Base-by-base conservation (phyloP, 2,888 invertebrate genomes). In the Andrena hattorfiana region DNA sequence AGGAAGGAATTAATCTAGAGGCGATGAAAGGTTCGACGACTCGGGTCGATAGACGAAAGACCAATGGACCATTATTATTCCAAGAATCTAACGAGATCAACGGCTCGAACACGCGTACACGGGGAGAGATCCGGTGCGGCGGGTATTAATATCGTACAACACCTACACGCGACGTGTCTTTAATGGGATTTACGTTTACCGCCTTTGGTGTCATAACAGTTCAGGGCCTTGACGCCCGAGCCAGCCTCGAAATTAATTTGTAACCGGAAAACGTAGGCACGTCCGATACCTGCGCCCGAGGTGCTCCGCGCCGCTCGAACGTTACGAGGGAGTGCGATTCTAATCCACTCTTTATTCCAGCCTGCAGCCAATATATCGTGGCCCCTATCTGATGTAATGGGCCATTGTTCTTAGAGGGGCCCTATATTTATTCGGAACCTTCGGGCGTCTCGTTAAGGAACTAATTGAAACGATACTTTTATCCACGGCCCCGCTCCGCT, bases 251-350 rank as follows among this genome's bases (percentile, higher is more conserved):
- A 87, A 87, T 87, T 85, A 87, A 87, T 87, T 87, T 84, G 81
- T 84, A 86, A 87, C 84, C 88, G 84, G 82, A 85, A 84, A 82
- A 87, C 87, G 78, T 82, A 78, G 84, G 76, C 85, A 84, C 69
- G 67, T 49, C 51, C n/a, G 77, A 76, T 79, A 79, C 69, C 49
- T 73, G 16, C 2, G 63, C 59, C 51, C 32, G 67, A n/a, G 76
- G 69, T n/a, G 13, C 48, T 3, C 10, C 35, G 35, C 28, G 6
- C 8, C 26, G 16, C 20, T 0, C 23, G 49, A 42, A 13, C 60
- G 60, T 74, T 35, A 60, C 42, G 48, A 28, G 51, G 76, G 42
- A 71, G 69, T 59, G 54, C 59, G 62, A 83, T 83, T 81, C 82
- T 71, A 72, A 78, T 68, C 77, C 51, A 64, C 62, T 81, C 64